Conservation (phyloP, 1,140 invertebrate genomes). For the Leucophenga varia region DNA sequence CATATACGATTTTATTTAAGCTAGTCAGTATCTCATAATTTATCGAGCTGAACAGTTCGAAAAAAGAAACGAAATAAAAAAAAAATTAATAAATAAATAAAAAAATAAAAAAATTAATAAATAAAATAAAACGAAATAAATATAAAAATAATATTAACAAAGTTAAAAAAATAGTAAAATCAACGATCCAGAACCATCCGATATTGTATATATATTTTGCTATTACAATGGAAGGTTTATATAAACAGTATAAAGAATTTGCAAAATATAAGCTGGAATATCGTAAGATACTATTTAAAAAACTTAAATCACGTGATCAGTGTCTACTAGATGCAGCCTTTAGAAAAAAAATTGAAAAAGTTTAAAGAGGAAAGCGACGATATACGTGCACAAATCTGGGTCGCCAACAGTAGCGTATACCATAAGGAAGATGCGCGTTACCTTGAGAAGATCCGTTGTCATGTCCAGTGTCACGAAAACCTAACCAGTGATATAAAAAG, state of each 20-base stretch:
- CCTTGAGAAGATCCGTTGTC: background rate
- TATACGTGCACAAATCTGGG: slow-evolving; percentile 17
- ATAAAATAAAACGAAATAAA: no score
- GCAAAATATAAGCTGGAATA: slow-evolving; percentile 15
- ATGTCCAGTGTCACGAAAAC: slow-evolving; percentile 4
- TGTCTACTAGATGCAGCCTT: slow-evolving; percentile 8
- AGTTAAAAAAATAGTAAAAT: no score
- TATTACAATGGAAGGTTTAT: no score
- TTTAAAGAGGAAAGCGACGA: slow-evolving; percentile 14
- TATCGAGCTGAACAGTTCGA: no score
- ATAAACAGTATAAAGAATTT: slow-evolving; percentile 15
- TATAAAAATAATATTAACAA: no score
- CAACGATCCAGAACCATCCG: slow-evolving; percentile 6
- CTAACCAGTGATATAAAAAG: background rate
- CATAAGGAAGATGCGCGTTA: background rate
- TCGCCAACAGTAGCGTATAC: slow-evolving; percentile 15
- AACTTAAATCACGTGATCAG: slow-evolving; percentile 9
- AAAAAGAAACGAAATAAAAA: no score
- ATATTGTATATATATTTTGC: no score
- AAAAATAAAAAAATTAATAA: no score
- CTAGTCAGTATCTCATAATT: no score
- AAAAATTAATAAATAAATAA: no score
- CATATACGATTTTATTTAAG: no score
- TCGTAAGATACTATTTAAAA: slow-evolving; percentile 11
- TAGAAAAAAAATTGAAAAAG: slow-evolving; percentile 15